Conservation (phyloP, 2,888 invertebrate species). For the Trichogramma dendrolimi region DNA sequence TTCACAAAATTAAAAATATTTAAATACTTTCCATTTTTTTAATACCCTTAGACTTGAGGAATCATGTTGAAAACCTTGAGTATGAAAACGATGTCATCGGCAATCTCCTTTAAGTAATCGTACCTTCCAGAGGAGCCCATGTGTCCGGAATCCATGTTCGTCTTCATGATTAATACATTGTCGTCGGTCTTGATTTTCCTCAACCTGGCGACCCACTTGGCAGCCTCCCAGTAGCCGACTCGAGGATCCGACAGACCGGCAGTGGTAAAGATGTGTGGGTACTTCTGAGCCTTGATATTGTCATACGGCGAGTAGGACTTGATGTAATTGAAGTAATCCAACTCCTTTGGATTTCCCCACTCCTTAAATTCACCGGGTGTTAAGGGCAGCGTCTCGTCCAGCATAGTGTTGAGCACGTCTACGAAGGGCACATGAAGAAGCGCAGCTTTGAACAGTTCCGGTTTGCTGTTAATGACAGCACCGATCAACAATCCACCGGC, state of each 20-base stretch:
- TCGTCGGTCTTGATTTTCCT: not conserved
- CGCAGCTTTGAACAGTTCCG: not conserved
- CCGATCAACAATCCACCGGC: conserved; percentile 5
- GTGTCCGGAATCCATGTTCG: conserved; percentile 2
- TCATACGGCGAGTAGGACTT: conserved; percentile 7
- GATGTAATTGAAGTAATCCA: not conserved
- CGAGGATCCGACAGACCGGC: conserved; percentile 1
- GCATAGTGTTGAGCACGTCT: conserved; percentile 2
- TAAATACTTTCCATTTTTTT: no score
- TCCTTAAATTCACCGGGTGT: conserved; percentile 6
- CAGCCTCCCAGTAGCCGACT: conserved; percentile 2
- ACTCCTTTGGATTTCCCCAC: conserved; percentile 3
- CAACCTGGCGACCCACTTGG: not conserved
- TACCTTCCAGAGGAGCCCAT: not conserved
- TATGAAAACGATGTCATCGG: no score
- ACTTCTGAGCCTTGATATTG: not conserved
- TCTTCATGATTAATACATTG: not conserved
- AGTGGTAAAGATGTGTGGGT: conserved; percentile 2
- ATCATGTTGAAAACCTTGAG: no score
- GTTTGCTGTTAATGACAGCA: not conserved
- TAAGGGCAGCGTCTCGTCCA: conserved; percentile 1
- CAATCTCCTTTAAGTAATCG: not conserved
- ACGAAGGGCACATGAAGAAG: conserved; percentile 9
- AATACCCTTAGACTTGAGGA: no score
- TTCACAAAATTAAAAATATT: no score